Conservation (phyloP, 2,797 vertebrate genomes). For the Pteropus rufus region DNA sequence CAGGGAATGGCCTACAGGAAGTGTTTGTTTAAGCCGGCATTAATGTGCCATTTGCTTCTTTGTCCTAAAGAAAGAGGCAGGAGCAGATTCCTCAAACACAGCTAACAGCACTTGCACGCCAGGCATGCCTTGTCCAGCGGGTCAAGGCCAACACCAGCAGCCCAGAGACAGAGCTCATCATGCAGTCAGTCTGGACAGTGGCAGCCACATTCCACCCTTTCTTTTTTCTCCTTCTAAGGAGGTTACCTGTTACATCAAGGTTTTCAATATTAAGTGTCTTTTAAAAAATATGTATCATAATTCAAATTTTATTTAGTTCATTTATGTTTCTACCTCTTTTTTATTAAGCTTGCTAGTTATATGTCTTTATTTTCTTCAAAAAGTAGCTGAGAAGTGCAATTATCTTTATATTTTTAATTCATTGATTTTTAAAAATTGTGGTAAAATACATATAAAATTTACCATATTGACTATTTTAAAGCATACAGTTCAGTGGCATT, state of each 20-base stretch:
- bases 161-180: background rate
- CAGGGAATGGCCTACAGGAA: background rate
- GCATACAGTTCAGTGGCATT: background rate
- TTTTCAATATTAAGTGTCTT: background rate
- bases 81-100: background rate
- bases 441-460: background rate
- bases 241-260: background rate
- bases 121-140: background rate
- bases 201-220: background rate
- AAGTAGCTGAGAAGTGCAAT: background rate
- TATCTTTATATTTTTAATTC: background rate
- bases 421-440: background rate
- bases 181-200: accelerated
- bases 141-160: background rate
- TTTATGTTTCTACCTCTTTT: background rate
- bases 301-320: background rate
- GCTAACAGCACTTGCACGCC: background rate
- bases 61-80: conserved; percentile 34
- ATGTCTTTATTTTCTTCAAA: background rate
- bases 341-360: background rate
- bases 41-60: background rate
- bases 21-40: background rate
- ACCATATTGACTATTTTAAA: background rate
- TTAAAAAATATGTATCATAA: background rate
- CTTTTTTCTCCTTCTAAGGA: background rate